A percentile compares a stretch with the other conserved stretches of the same genome.
Evolutionary conservation across 1,140 invertebrate genomes (phyloP).

Genomic region (Heliconius congener): DNA sequence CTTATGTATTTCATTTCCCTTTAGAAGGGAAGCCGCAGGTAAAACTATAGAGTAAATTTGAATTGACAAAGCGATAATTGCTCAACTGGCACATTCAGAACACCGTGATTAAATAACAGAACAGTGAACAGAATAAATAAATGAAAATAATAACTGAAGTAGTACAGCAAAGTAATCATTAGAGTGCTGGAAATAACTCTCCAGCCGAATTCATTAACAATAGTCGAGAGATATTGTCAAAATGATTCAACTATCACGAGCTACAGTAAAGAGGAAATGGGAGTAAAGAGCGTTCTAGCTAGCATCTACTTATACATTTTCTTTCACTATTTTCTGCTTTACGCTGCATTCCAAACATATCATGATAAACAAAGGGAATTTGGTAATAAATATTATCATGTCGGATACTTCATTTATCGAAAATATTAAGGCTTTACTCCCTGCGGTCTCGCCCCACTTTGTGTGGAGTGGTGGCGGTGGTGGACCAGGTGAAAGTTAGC

Average conservation of each 20-base stretch:
- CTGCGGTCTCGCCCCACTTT: no score
- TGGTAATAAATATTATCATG: neutral
- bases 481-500: no score
- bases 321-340: neutral
- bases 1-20: no score
- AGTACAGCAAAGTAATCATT: neutral
- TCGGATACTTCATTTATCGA: no score
- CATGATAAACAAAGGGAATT: neutral
- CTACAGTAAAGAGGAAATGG: conserved; percentile 1
- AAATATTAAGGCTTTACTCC: no score
- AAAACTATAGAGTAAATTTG: no score
- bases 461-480: no score
- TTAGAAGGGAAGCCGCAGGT: no score
- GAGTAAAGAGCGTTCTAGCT: neutral
- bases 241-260: neutral
- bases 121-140: neutral
- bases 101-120: no score
- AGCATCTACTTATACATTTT: neutral
- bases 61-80: no score
- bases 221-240: conserved; percentile 2
- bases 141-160: neutral
- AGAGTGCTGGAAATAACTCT: neutral
- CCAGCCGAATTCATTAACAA: neutral
- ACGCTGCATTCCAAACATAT: neutral
- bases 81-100: no score